phyloP scores from a whole-genome alignment of 2,113 vertebrate species.

The Halichoeres trimaculatus region DNA sequence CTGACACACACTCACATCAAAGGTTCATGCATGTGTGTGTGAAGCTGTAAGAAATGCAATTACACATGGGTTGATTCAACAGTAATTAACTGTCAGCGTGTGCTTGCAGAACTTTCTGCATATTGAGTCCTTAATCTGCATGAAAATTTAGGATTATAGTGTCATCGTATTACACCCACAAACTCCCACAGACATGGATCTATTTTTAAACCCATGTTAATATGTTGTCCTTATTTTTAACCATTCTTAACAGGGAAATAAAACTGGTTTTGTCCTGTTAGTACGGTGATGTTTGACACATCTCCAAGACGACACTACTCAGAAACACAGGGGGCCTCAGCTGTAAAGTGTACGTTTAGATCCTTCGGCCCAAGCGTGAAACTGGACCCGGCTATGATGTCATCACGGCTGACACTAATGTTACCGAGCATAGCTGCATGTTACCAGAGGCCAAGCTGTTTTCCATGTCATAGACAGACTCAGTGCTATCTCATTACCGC shows the following conservation, averaged over 20 bases:
- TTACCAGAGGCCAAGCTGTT: constrained; percentile 63
- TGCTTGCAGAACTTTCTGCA: not conserved
- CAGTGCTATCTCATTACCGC: constrained; percentile 65
- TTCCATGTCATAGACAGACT: constrained; percentile 56
- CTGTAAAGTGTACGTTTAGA: constrained; percentile 74
- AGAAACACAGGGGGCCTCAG: constrained; percentile 52
- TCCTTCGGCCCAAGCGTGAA: constrained; percentile 59
- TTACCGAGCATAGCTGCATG: constrained; percentile 52
- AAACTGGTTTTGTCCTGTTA: not conserved
- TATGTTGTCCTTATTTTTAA: not conserved
- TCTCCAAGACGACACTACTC: constrained; percentile 42
- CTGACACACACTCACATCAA: not conserved
- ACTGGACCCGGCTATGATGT: constrained; percentile 67
- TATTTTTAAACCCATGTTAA: not conserved
- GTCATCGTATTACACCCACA: not conserved
- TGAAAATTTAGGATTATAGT: not conserved
- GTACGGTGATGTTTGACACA: constrained; percentile 45
- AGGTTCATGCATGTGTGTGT: constrained; percentile 10
- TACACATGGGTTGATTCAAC: not conserved
- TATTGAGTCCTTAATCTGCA: constrained; percentile 2
- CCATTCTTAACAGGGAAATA: not conserved
- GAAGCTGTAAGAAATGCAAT: constrained; percentile 4
- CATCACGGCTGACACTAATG: constrained; percentile 47
- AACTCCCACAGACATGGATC: not conserved
- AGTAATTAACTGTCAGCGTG: not conserved